Percentiles rank a stretch among this genome's conserved stretches.
These are phyloP conservation scores for Phrynocephalus versicolor DNA, from an alignment of 2,113 vertebrate genomes.

Conservation along the genomic window DNA sequence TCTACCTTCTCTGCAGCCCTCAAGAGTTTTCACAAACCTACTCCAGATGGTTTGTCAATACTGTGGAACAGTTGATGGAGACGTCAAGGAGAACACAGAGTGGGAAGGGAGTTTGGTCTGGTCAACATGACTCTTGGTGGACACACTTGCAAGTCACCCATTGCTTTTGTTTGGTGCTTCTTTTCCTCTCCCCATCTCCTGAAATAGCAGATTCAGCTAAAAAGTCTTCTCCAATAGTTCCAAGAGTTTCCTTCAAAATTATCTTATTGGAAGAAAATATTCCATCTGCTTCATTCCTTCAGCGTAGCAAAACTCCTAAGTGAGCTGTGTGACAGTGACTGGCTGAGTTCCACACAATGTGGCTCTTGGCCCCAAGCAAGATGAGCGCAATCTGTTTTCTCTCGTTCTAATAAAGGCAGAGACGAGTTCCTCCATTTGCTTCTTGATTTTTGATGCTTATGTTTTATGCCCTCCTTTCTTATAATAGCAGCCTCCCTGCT, in stretches of 20 bases:
- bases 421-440: slow-evolving; percentile 63
- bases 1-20: too few species aligned
- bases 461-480: slow-evolving; percentile 61
- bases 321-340: slow-evolving; percentile 64
- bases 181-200: slow-evolving; percentile 5
- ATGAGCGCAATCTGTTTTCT: slow-evolving; percentile 75
- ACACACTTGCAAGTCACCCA: background rate
- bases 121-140: background rate
- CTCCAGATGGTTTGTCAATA: background rate
- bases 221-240: slow-evolving; percentile 70
- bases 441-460: slow-evolving; percentile 62
- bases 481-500: slow-evolving; percentile 64
- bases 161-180: background rate
- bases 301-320: slow-evolving; percentile 62
- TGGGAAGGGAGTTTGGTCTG: background rate
- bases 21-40: background rate
- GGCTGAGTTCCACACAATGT: slow-evolving; percentile 63
- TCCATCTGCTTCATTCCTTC: slow-evolving; percentile 76
- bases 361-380: slow-evolving; percentile 70
- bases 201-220: slow-evolving; percentile 70
- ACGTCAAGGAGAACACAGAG: background rate
- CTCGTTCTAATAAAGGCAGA: slow-evolving; percentile 68
- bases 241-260: slow-evolving; percentile 67
- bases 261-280: slow-evolving; percentile 72
- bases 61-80: background rate